Base-by-base conservation (phyloP, 2,113 vertebrate genomes). In the Epinephelus lanceolatus region DNA sequence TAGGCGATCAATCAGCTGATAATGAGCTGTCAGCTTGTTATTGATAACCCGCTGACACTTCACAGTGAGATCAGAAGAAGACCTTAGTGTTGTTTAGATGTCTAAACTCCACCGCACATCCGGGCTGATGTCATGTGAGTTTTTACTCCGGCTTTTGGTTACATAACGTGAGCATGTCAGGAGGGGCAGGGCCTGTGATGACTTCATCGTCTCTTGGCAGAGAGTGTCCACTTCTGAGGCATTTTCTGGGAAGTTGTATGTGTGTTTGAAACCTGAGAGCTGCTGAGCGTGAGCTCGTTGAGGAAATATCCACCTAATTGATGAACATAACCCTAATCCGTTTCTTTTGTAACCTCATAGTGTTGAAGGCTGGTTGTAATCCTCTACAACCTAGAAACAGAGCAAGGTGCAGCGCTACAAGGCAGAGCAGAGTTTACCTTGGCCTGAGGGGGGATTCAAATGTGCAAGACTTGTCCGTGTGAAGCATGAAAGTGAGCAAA, bases 161-260 rank as follows among this genome's bases (percentile, higher is more conserved):
- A 80, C 89, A 80, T 90, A 94, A 93, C 30, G 4, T 11, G 55
- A 86, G 66, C 69, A 4, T 71, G 80, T 89, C 53, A 55, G 47
- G 57, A 86, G 73, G 71, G 33, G 81, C 23, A 3, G n/a, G 55
- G 73, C 67, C 78, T 0, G 1, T n/a, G 0, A 71, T 91, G 87
- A 91, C 91, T 85, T 90, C 84, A 90, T 75, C 2, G 30, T 65
- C 55, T 87, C 51, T 80, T 81, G 81, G 88, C 83, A 80, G 78
- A 89, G 56, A 1, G 0, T 8, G 57, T 76, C 68, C 45, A 57
- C 69, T 65, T 80, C 77, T 67, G 79, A 81, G 72, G 79, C 49
- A 19, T 66, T 87, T 90, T 89, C 74, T 83, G 71, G 72, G 76
- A 81, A 78, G 78, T 78, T 72, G 5, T 33, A 47, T 2, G 73